These are phyloP conservation scores for Quadriops clusia DNA, from an alignment of 2,888 invertebrate species.

Conservation along the genomic window DNA sequence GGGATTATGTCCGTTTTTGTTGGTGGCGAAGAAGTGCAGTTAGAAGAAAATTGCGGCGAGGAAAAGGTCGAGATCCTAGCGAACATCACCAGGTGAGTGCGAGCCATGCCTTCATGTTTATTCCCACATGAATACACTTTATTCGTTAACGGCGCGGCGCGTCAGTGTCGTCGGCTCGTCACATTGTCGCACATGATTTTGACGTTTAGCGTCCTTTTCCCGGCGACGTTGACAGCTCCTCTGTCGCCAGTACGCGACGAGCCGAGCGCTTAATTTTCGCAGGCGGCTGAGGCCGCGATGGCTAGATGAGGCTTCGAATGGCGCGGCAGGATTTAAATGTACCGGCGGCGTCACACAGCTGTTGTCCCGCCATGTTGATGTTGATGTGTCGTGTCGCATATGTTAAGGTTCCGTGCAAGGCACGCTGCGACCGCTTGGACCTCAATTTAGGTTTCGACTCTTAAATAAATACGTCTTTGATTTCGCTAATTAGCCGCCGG, in stretches of 20 bases:
- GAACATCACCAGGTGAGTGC: constrained; percentile 38
- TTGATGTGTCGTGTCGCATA: constrained; percentile 2
- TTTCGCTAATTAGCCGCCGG: too few species aligned
- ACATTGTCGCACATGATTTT: constrained; percentile 31
- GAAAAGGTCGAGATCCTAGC: constrained; percentile 41
- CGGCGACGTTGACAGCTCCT: constrained; percentile 2
- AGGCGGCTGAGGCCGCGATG: background rate
- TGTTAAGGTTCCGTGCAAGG: too few species aligned
- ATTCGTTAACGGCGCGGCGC: constrained; percentile 2
- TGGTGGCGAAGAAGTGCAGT: constrained; percentile 40
- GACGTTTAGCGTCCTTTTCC: constrained; percentile 23
- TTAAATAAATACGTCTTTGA: too few species aligned
- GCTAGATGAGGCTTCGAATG: background rate
- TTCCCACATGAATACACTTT: constrained; percentile 8
- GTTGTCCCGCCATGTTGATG: constrained; percentile 17
- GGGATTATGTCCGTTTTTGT: constrained; percentile 44
- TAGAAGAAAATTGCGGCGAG: constrained; percentile 43
- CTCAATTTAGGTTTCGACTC: too few species aligned
- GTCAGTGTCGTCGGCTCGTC: too few species aligned
- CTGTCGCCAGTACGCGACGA: constrained; percentile 1
- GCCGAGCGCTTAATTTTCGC: background rate
- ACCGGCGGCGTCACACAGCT: constrained; percentile 18
- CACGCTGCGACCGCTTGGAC: too few species aligned
- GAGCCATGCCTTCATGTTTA: constrained; percentile 7
- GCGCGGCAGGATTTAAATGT: constrained; percentile 12